Base-by-base conservation (phyloP, 2,888 invertebrate species). In the Andrena hattorfiana region DNA sequence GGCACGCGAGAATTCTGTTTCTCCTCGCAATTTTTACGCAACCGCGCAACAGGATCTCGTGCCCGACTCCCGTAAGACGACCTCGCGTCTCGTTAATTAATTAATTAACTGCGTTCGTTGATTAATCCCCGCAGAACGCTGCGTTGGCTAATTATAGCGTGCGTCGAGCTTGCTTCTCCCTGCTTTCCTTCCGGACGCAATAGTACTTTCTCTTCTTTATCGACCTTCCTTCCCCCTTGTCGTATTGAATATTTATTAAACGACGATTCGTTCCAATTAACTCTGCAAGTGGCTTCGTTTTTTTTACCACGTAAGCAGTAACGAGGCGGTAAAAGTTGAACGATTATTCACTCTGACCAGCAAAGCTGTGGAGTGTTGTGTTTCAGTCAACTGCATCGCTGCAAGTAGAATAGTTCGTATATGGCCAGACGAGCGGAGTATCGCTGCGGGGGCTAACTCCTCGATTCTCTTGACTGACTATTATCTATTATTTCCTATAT, bases 161-260 rank as follows among this genome's bases (percentile, higher is more conserved):
- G 1, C 59, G 6, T 60, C 35, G 28, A n/a, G 13, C 69, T 48
- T 68, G 49, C 48, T 74, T 26, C 56, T 60, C 68, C 42, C 28
- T 10, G n/a, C 48, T 32, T 59, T 49, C 10, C 59, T 13, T 6
- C 28, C 13, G 32, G 7, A 30, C 23, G 2, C 1, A n/a, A n/a
- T 3, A 8, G 49, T 74, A 30, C 20, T 67, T 20, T 59, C 48
- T 32, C 59, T 20, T n/a, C 20, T 10, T 13, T n/a, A 42, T 56
- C 56, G 54, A 7, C 42, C 56, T 8, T n/a, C 42, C 56, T 8
- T n/a, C 66, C 32, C 13, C 30, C 32, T 8, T 13, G 30, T 4
- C 16, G 6, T 42, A n/a, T 48, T 59, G 59, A 60, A 60, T 74
- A 74, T 74, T 74, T 68, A 74, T 68, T 56, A 48, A n/a, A 35